Evolutionary conservation across 2,113 vertebrate species (phyloP).

Genomic region (Ceyx melanurus): DNA sequence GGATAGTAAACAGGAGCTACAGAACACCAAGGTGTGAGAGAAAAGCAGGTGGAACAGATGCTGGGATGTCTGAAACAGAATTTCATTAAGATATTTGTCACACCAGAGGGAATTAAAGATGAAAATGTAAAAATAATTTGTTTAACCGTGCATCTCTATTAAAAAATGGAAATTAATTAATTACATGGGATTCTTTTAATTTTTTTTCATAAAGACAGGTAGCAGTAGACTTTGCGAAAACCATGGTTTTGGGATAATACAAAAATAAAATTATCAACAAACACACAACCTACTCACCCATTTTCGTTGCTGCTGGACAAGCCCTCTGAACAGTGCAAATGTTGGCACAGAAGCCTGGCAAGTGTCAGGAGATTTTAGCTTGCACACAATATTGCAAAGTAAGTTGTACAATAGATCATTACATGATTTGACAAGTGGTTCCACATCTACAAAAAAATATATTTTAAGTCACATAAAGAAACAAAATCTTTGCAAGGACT

Average conservation of each 20-base stretch:
- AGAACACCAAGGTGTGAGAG: not conserved
- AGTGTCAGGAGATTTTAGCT: not conserved
- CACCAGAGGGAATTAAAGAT: not conserved
- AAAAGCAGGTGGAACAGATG: not conserved
- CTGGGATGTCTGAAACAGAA: not conserved
- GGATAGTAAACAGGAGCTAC: not conserved
- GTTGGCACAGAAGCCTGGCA: not conserved
- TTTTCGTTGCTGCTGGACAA: not conserved
- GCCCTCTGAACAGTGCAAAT: not conserved
- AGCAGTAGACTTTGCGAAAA: not conserved
- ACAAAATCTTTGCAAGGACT: not conserved
- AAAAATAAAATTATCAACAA: not conserved
- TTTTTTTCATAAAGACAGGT: not conserved
- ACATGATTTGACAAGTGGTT: not conserved
- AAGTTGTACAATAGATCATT: not conserved
- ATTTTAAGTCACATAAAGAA: not conserved
- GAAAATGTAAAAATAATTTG: not conserved
- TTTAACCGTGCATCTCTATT: not conserved
- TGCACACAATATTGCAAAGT: not conserved
- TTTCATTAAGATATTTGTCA: not conserved
- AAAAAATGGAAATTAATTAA: not conserved
- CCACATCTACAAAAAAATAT: not conserved
- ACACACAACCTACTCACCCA: not conserved
- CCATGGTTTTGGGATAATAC: not conserved
- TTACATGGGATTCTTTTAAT: not conserved